phyloP scores from a whole-genome alignment of 2,797 vertebrate genomes.

The Antrozous pallidus region DNA sequence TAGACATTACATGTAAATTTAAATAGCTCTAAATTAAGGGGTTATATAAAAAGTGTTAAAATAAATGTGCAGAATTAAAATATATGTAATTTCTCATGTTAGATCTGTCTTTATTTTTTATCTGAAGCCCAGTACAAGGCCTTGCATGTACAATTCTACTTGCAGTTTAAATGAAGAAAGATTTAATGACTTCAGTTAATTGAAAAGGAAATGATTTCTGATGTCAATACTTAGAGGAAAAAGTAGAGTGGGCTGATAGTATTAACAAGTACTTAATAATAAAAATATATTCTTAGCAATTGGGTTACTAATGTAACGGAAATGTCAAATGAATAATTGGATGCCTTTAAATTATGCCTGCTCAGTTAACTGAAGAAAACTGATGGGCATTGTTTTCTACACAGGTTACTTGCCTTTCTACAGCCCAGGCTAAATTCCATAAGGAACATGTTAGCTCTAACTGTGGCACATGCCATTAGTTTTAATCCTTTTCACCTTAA shows the following conservation, averaged over 20 bases:
- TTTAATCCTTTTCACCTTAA: background rate
- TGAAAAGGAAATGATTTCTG: constrained; percentile 19
- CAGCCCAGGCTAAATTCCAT: background rate
- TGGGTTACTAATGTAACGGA: background rate
- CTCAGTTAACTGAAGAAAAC: background rate
- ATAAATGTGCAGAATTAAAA: constrained; percentile 22
- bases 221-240: constrained; percentile 2
- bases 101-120: background rate
- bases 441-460: background rate
- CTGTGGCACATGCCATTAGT: background rate
- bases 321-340: constrained; percentile 18
- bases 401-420: background rate
- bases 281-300: background rate
- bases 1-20: background rate
- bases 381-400: background rate
- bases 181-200: constrained; percentile 27
- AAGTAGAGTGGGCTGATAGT: background rate
- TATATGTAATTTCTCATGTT: background rate
- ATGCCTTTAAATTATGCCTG: background rate
- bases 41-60: background rate
- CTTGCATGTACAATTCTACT: background rate
- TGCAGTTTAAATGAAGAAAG: background rate
- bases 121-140: background rate
- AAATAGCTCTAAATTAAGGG: background rate
- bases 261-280: constrained; percentile 25